Evolutionary conservation across 2,888 invertebrate genomes (phyloP).

Genomic region (Craniophora ligustri): DNA sequence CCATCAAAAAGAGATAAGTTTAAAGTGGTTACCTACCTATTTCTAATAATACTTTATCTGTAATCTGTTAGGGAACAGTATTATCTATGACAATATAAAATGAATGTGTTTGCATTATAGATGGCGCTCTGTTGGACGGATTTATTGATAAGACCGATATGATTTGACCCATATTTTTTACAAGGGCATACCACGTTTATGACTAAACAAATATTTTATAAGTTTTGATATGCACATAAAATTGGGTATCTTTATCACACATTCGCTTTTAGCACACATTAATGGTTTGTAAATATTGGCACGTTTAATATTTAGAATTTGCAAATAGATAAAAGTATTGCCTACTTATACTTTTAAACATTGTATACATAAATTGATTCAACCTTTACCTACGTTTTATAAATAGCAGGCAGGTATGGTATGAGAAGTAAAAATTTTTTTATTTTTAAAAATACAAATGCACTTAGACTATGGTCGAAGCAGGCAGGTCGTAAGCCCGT

Average conservation of each 20-base stretch:
- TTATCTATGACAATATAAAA: conserved; percentile 43
- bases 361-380: background rate
- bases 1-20: conserved; percentile 10
- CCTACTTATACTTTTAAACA: background rate
- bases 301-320: conserved; percentile 11
- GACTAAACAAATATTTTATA: conserved; percentile 30
- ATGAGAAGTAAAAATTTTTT: no score
- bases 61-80: conserved; percentile 33
- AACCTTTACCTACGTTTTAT: background rate
- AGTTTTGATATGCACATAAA: conserved; percentile 5
- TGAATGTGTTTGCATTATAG: conserved; percentile 41
- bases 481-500: conserved; percentile 65
- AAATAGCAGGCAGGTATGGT: background rate
- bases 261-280: conserved; percentile 8
- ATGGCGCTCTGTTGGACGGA: conserved; percentile 33
- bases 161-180: conserved; percentile 61
- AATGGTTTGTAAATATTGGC: conserved; percentile 14
- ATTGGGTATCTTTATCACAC: background rate
- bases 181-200: conserved; percentile 47
- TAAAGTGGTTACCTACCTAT: no score
- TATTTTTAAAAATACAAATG: conserved; percentile 1
- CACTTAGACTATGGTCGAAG: conserved; percentile 33
- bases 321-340: background rate
- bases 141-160: conserved; percentile 54
- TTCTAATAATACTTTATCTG: conserved; percentile 5